phyloP scores from a whole-genome alignment of 2,113 vertebrate genomes.

The Pachycephala philippinensis region DNA sequence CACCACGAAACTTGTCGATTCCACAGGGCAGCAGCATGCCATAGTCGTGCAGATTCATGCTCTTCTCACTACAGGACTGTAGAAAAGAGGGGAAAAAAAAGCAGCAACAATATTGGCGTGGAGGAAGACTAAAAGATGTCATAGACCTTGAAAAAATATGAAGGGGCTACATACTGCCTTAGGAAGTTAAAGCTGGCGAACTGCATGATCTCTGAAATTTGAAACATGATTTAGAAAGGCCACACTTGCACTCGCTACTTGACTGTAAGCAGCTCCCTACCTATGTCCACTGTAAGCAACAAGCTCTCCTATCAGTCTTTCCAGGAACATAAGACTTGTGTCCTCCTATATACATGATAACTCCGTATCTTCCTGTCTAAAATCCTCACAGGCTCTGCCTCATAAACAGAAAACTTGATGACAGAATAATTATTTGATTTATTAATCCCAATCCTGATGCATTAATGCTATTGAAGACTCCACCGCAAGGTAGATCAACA shows the following conservation, averaged over 20 bases:
- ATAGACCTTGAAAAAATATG: not conserved
- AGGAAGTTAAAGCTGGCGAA: not conserved
- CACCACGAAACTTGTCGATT: slow-evolving; percentile 94
- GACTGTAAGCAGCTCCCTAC: not conserved
- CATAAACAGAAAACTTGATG: not conserved
- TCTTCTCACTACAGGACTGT: slow-evolving; percentile 93
- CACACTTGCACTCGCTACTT: not conserved
- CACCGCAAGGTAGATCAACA: not conserved
- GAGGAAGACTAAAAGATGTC: not conserved
- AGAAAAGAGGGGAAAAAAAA: not conserved
- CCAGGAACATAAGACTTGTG: not conserved
- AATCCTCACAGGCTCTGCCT: not conserved
- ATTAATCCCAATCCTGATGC: not conserved
- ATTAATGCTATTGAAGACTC: not conserved
- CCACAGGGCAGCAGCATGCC: slow-evolving; percentile 97
- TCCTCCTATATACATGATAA: not conserved
- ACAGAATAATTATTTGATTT: not conserved
- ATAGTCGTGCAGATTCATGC: slow-evolving; percentile 94
- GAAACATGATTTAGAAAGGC: not conserved
- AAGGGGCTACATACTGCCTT: not conserved
- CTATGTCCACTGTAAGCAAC: not conserved
- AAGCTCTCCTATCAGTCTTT: not conserved
- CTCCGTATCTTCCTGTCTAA: not conserved
- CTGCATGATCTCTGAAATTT: not conserved
- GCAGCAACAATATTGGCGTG: not conserved